Percentiles rank a stretch among this genome's conserved stretches.
Evolutionary conservation across 2,888 invertebrate genomes (phyloP).

Genomic region (Macrophya alboannulata): DNA sequence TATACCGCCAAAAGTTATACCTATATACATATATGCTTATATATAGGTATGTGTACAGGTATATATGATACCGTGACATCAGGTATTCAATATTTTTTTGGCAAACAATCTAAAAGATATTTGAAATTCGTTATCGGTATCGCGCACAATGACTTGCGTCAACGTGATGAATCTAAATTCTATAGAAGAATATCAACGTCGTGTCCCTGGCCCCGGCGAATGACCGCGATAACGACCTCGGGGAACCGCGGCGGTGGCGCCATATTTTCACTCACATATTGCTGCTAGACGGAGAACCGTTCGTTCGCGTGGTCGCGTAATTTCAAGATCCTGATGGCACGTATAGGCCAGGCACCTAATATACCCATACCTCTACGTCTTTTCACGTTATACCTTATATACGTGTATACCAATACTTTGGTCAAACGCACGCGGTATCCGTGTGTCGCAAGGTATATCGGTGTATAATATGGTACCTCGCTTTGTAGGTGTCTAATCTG

Average conservation of each 20-base stretch:
- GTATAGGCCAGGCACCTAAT: neutral
- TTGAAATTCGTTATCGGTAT: neutral
- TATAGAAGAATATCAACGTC: conserved; percentile 19
- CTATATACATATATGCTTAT: neutral
- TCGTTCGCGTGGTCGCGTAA: conserved; percentile 37
- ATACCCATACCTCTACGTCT: neutral
- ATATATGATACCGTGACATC: neutral
- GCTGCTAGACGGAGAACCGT: conserved; percentile 11
- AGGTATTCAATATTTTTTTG: neutral
- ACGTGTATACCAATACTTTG: neutral
- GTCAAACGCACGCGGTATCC: neutral
- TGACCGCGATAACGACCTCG: conserved; percentile 55
- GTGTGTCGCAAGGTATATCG: neutral
- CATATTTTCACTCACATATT: conserved; percentile 14
- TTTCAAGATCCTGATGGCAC: conserved; percentile 28
- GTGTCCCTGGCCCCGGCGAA: conserved; percentile 51
- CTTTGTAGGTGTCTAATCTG: conserved; percentile 42
- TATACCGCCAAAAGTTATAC: neutral
- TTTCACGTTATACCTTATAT: neutral
- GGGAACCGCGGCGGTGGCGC: neutral
- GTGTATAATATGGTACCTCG: neutral
- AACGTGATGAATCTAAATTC: neutral
- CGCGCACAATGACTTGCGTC: conserved; percentile 6
- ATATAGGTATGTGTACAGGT: neutral
- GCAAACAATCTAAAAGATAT: neutral